phyloP scores from a whole-genome alignment of 1,140 invertebrate species.

The Manduca sexta region DNA sequence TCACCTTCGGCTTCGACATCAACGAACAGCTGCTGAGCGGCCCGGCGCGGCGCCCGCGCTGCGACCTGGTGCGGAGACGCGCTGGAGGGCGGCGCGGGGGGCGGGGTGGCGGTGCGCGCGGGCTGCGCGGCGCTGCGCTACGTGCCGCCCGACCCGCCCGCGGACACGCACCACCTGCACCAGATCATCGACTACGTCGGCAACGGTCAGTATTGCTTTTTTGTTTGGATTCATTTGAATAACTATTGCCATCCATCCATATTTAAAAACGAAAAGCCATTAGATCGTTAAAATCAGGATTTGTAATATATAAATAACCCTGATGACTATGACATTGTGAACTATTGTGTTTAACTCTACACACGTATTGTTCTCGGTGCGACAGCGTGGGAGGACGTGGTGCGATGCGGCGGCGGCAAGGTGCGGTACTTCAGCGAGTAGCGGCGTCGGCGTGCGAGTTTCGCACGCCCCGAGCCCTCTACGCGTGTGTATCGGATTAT shows the following conservation, averaged over 20 bases:
- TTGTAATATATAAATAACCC: no score
- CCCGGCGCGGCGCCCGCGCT: constrained; percentile 31
- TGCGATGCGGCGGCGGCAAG: constrained; percentile 60
- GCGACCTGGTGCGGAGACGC: constrained; percentile 38
- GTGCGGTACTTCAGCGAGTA: constrained; percentile 68
- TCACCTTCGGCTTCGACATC: constrained; percentile 80
- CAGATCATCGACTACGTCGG: constrained; percentile 79
- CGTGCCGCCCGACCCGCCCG: constrained; percentile 24
- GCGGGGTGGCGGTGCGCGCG: constrained; percentile 13
- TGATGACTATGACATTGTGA: no score
- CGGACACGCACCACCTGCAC: constrained; percentile 64
- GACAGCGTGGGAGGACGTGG: constrained; percentile 74
- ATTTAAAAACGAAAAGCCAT: no score
- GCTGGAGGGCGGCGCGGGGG: constrained; percentile 57
- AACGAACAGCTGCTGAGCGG: constrained; percentile 77
- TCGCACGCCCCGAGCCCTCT: not conserved
- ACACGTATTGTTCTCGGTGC: constrained; percentile 5
- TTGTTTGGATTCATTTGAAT: no score
- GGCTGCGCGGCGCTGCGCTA: constrained; percentile 25
- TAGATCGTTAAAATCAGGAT: no score
- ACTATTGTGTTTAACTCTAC: no score
- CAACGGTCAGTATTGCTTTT: constrained; percentile 66
- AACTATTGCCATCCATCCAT: no score
- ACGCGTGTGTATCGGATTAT: no score
- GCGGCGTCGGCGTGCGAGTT: not conserved